These are phyloP conservation scores for Semotilus atromaculatus DNA, from an alignment of 2,797 vertebrate genomes.

Conservation along the genomic window DNA sequence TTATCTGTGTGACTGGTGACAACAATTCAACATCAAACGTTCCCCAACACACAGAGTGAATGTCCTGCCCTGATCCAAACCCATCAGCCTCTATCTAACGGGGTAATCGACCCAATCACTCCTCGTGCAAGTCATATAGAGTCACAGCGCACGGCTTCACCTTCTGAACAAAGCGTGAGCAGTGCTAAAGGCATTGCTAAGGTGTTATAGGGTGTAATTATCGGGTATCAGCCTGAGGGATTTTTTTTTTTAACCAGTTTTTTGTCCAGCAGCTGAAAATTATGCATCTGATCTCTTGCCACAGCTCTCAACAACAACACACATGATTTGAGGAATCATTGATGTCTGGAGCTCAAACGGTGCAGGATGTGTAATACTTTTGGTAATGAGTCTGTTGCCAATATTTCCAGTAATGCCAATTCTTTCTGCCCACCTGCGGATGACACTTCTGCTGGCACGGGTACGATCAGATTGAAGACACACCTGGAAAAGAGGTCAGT, in stretches of 20 bases:
- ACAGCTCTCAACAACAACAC: not conserved
- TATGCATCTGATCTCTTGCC: not conserved
- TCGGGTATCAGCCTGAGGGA: too few relatives aligned
- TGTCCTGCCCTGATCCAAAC: constrained; percentile 65
- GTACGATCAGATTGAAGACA: constrained; percentile 48
- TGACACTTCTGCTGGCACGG: constrained; percentile 44
- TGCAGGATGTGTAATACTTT: not conserved
- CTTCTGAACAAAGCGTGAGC: not conserved
- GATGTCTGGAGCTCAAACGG: not conserved
- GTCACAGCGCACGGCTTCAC: not conserved
- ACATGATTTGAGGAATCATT: not conserved
- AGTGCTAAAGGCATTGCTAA: not conserved
- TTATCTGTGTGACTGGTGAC: constrained; percentile 80
- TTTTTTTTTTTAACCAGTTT: not conserved
- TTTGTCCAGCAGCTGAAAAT: not conserved
- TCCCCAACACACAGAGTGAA: constrained; percentile 25
- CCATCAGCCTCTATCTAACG: constrained; percentile 54
- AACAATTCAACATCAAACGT: constrained; percentile 80
- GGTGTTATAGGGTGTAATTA: not conserved
- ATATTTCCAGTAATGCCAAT: not conserved
- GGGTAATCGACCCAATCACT: constrained; percentile 8
- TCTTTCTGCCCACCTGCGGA: not conserved
- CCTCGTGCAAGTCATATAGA: not conserved
- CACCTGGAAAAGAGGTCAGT: constrained; percentile 56
- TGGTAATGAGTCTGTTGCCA: not conserved